phyloP scores from a whole-genome alignment of 2,888 invertebrate species.

The Eudiplozoon nipponicum region DNA sequence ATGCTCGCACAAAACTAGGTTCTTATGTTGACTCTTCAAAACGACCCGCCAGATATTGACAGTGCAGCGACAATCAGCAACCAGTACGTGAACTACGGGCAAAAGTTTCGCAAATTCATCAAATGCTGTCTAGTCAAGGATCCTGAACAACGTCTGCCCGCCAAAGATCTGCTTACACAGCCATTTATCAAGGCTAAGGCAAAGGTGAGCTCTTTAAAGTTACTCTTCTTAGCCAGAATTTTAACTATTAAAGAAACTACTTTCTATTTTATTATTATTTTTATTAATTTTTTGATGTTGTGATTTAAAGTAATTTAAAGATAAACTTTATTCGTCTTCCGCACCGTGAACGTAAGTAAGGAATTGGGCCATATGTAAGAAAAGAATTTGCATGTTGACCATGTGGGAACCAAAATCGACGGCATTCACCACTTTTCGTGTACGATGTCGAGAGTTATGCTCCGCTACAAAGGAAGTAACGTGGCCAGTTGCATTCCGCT shows the following conservation, averaged over 20 bases:
- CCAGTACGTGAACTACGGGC: slow-evolving; percentile 83
- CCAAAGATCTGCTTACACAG: slow-evolving; percentile 69
- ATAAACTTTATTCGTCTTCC: no score
- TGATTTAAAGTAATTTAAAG: neutral
- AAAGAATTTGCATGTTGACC: no score
- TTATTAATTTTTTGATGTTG: no score
- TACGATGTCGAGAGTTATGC: no score
- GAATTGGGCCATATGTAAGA: no score
- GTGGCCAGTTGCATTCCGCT: no score
- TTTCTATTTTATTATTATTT: no score
- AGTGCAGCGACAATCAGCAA: slow-evolving; percentile 76
- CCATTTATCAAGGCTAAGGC: slow-evolving; percentile 88
- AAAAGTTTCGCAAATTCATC: slow-evolving; percentile 41
- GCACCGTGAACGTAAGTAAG: no score
- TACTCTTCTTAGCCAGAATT: neutral
- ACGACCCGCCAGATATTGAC: slow-evolving; percentile 78
- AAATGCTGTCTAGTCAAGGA: slow-evolving; percentile 15
- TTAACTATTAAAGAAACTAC: neutral
- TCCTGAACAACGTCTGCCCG: slow-evolving; percentile 41
- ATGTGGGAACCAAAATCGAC: no score
- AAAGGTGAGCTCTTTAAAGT: slow-evolving; percentile 30
- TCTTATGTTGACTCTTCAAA: slow-evolving; percentile 77
- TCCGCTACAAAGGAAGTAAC: no score
- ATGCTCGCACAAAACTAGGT: slow-evolving; percentile 29
- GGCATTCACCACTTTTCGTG: no score